Conservation (phyloP, 2,797 vertebrate species). For the Acridotheres tristis region DNA sequence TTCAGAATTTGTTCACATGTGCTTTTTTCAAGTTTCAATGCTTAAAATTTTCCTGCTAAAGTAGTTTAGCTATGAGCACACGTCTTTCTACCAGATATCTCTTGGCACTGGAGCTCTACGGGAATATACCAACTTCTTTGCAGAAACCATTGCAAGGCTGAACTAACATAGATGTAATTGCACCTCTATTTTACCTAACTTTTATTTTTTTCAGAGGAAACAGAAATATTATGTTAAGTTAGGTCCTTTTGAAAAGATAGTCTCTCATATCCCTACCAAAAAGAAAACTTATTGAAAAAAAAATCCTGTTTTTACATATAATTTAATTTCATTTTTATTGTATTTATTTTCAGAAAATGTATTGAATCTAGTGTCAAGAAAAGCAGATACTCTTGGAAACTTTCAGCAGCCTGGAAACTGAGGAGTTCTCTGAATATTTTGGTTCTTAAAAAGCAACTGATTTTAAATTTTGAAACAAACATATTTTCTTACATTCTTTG, state of each 20-base stretch:
- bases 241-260: background rate
- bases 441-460: background rate
- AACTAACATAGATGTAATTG: background rate
- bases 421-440: background rate
- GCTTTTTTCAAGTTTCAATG: background rate
- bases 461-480: conserved; percentile 22
- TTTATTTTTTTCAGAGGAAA: background rate
- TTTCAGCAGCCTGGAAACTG: background rate
- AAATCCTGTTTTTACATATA: background rate
- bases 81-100: background rate
- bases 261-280: background rate
- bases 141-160: background rate
- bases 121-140: background rate
- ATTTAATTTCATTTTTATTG: background rate
- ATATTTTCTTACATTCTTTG: conserved; percentile 51
- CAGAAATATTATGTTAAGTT: background rate
- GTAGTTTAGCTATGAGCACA: background rate
- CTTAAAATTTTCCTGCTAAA: background rate
- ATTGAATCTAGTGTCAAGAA: background rate
- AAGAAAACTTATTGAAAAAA: background rate
- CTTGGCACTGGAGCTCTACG: background rate
- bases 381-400: background rate
- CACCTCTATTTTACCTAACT: background rate
- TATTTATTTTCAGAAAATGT: background rate
- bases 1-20: background rate